phyloP scores from a whole-genome alignment of 2,888 invertebrate species.

The Drosophila ustulata region DNA sequence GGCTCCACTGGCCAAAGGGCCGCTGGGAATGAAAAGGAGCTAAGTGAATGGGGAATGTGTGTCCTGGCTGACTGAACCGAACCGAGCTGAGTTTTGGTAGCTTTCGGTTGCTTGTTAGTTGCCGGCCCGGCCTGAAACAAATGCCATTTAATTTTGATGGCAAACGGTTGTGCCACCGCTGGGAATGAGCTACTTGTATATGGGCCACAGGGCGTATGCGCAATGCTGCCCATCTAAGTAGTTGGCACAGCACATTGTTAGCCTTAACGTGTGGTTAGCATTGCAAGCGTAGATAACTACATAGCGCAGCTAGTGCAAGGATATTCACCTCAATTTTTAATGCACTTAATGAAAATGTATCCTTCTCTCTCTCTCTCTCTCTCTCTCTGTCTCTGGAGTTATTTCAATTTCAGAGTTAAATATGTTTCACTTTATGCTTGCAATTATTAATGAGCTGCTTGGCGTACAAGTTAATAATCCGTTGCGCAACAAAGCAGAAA shows the following conservation, averaged over 20 bases:
- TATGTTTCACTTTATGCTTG: conserved; percentile 20
- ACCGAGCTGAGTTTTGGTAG: conserved; percentile 33
- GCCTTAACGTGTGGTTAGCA: conserved; percentile 24
- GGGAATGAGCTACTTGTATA: conserved; percentile 37
- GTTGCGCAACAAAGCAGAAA: conserved; percentile 29
- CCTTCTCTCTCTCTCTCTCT: neutral
- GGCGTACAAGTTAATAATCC: conserved; percentile 59
- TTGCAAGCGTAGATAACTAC: conserved; percentile 10
- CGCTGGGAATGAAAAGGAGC: conserved; percentile 40
- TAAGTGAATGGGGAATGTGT: conserved; percentile 49
- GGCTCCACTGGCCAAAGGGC: conserved; percentile 35
- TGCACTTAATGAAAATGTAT: conserved; percentile 18
- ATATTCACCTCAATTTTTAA: conserved; percentile 28
- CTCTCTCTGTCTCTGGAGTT: neutral
- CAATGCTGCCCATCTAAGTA: conserved; percentile 32
- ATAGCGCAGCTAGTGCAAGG: neutral
- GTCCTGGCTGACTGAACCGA: conserved; percentile 23
- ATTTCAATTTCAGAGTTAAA: conserved; percentile 39
- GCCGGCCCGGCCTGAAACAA: conserved; percentile 42
- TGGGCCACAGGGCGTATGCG: conserved; percentile 47
- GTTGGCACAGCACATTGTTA: conserved; percentile 20
- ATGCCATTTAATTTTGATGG: conserved; percentile 71
- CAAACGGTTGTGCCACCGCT: conserved; percentile 56
- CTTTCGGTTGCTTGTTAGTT: conserved; percentile 49
- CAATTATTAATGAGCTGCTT: conserved; percentile 68